These are phyloP conservation scores for Dolichopus griseipennis DNA, from an alignment of 2,888 invertebrate genomes.

Conservation along the genomic window DNA sequence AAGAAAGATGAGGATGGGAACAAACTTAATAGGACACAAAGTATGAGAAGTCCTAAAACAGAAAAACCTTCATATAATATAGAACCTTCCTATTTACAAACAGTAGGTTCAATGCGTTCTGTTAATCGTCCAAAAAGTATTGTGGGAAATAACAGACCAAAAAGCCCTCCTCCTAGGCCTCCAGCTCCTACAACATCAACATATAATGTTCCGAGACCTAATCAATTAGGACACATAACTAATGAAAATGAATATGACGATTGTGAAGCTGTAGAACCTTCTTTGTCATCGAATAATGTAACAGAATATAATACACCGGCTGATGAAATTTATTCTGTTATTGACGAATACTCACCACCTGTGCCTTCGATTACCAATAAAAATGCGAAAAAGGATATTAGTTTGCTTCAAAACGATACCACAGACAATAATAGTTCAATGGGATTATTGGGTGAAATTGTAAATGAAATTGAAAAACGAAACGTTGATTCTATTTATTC, in stretches of 20 bases:
- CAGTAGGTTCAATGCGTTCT: constrained; percentile 76
- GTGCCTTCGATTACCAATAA: constrained; percentile 34
- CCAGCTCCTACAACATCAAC: constrained; percentile 51
- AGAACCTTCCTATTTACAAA: constrained; percentile 50
- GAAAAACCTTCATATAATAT: background rate
- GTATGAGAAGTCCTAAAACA: constrained; percentile 57
- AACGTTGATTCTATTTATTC: constrained; percentile 84
- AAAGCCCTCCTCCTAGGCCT: constrained; percentile 65
- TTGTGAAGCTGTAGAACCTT: constrained; percentile 55
- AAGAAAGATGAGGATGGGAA: constrained; percentile 45
- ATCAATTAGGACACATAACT: constrained; percentile 30
- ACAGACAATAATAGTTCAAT: constrained; percentile 47
- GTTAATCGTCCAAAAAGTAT: constrained; percentile 66
- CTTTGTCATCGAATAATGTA: constrained; percentile 55
- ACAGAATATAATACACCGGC: constrained; percentile 47
- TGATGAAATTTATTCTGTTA: constrained; percentile 81
- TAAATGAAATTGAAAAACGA: constrained; percentile 75
- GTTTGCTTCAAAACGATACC: constrained; percentile 18
- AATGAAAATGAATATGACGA: constrained; percentile 61
- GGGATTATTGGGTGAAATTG: constrained; percentile 77
- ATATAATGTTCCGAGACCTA: constrained; percentile 47
- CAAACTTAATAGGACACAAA: constrained; percentile 65
- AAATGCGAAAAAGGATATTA: constrained; percentile 35
- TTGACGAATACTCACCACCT: constrained; percentile 64
- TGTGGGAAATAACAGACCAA: constrained; percentile 50